phyloP scores from a whole-genome alignment of 1,140 invertebrate species.

The Hycleus phaleratus region DNA sequence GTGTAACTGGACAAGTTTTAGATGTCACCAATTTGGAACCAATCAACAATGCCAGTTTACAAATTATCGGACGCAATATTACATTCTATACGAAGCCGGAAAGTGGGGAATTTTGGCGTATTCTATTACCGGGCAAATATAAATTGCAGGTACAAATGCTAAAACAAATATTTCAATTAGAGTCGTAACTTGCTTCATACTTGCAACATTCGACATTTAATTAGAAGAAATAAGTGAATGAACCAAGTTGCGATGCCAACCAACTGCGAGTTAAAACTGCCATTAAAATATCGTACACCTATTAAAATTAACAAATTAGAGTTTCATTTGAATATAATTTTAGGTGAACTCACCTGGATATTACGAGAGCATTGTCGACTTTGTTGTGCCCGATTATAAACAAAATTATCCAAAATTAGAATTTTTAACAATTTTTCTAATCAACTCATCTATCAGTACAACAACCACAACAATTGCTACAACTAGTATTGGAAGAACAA shows the following conservation, averaged over 20 bases:
- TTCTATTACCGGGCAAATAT: conserved; percentile 35
- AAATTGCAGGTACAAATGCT: conserved; percentile 21
- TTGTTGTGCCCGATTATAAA: not conserved
- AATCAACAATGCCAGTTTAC: conserved; percentile 38
- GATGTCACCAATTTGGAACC: conserved; percentile 37
- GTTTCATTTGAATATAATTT: too few relatives aligned
- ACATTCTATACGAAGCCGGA: conserved; percentile 19
- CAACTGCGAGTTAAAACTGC: too few relatives aligned
- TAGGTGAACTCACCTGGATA: too few relatives aligned
- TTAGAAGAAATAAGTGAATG: too few relatives aligned
- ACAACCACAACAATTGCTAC: not conserved
- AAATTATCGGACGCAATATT: conserved; percentile 40
- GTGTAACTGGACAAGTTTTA: conserved; percentile 43
- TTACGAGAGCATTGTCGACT: not conserved
- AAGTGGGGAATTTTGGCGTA: conserved; percentile 35
- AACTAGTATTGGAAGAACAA: not conserved
- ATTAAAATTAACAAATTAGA: too few relatives aligned
- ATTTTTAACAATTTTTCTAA: not conserved
- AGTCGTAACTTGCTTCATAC: too few relatives aligned
- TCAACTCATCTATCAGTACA: not conserved
- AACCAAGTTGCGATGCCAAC: too few relatives aligned
- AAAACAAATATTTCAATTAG: too few relatives aligned
- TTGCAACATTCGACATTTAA: too few relatives aligned
- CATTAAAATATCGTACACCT: too few relatives aligned
- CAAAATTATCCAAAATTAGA: not conserved